phyloP scores from a whole-genome alignment of 1,140 invertebrate genomes.

The Eriocheir sinensis region DNA sequence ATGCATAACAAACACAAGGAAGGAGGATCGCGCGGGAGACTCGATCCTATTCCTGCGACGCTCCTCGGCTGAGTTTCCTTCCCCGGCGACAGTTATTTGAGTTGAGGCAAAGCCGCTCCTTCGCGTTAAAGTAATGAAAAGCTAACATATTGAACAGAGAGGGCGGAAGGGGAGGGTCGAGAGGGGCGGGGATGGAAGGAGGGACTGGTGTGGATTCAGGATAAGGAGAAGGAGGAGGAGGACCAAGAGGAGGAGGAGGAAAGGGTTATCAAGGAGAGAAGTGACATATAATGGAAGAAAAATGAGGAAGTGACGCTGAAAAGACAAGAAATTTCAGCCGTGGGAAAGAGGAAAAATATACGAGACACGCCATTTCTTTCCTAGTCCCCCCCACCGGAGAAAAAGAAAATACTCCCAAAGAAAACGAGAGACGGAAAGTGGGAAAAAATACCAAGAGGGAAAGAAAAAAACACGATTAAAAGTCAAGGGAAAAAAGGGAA shows the following conservation, averaged over 20 bases:
- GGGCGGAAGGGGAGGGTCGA: not conserved
- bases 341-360: not conserved
- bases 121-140: conserved; percentile 56
- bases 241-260: conserved; percentile 18
- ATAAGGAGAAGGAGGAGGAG: not conserved
- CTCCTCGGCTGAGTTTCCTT: not conserved
- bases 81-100: not conserved
- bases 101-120: not conserved
- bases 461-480: not conserved
- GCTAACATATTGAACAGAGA: conserved; percentile 53
- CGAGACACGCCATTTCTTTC: no score
- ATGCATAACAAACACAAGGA: conserved; percentile 16
- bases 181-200: not conserved
- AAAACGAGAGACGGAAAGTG: not conserved
- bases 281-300: not conserved
- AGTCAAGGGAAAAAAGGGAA: not conserved
- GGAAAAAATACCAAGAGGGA: not conserved
- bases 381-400: not conserved
- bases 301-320: not conserved
- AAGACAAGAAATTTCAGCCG: no score
- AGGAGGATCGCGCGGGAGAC: not conserved
- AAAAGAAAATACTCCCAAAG: not conserved
- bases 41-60: not conserved
- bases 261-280: not conserved
- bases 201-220: not conserved